Percentiles rank a stretch among this genome's conserved stretches.
phyloP scores from a whole-genome alignment of 2,888 invertebrate species.

The Muscina levida region DNA sequence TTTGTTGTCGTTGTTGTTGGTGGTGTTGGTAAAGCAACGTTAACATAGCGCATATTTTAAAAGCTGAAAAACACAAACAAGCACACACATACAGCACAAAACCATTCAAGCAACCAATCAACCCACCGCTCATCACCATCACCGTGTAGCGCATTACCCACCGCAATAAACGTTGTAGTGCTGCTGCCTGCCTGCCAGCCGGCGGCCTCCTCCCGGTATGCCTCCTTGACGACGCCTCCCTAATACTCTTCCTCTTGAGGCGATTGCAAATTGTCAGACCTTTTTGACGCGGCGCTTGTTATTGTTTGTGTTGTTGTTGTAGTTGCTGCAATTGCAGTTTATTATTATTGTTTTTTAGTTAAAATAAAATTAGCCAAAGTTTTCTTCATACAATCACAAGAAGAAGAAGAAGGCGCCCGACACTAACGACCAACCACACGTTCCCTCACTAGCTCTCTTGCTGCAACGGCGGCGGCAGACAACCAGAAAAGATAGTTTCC shows the following conservation, averaged over 20 bases:
- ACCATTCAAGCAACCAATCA: not conserved
- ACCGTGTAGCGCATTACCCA: constrained; percentile 38
- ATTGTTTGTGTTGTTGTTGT: not conserved
- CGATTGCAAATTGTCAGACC: constrained; percentile 40
- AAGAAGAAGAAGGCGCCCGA: constrained; percentile 10
- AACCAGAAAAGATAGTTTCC: constrained; percentile 4
- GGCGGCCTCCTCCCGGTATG: not conserved
- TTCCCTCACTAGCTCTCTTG: too few species aligned
- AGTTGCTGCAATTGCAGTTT: constrained; percentile 15
- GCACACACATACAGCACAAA: not conserved
- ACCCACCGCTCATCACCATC: constrained; percentile 5
- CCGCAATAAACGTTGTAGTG: not conserved
- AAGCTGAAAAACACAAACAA: constrained; percentile 3
- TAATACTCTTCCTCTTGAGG: constrained; percentile 3
- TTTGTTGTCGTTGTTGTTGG: constrained; percentile 34
- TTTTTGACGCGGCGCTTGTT: constrained; percentile 34
- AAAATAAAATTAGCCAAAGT: constrained; percentile 50
- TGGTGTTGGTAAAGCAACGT: constrained; percentile 14
- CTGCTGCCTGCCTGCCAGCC: constrained; percentile 27
- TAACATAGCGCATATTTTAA: not conserved
- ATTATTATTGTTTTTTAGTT: constrained; percentile 28
- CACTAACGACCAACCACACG: not conserved
- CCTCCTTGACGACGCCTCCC: constrained; percentile 11
- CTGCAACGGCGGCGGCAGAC: constrained; percentile 14
- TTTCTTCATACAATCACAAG: too few species aligned